Evolutionary conservation across 2,113 vertebrate genomes (phyloP).

Genomic region (Atlantisia rogersi): DNA sequence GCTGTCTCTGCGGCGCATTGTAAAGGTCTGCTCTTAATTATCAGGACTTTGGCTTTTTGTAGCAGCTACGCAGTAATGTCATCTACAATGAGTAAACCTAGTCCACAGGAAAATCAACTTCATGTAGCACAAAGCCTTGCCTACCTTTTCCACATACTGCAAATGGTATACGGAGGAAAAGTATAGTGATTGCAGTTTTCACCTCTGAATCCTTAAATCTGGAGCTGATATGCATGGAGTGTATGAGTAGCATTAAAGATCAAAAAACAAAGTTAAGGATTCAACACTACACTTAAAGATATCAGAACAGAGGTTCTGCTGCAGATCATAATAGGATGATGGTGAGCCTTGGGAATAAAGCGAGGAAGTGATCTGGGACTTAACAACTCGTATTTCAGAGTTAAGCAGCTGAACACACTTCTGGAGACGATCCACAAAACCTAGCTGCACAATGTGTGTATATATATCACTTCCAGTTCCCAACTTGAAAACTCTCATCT

Average conservation of each 20-base stretch:
- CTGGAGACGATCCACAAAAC: background rate
- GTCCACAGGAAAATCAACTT: constrained; percentile 29
- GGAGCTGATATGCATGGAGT: background rate
- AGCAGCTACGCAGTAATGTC: constrained; percentile 12
- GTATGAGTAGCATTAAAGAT: background rate
- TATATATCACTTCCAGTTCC: background rate
- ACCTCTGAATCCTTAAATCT: background rate
- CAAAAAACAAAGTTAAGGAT: background rate
- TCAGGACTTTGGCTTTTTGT: constrained; percentile 14
- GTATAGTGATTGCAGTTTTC: background rate
- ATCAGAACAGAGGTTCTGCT: background rate
- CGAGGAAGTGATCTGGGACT: background rate
- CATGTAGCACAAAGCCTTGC: constrained; percentile 17
- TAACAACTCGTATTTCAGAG: background rate
- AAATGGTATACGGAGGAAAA: background rate
- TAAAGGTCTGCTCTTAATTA: constrained; percentile 55
- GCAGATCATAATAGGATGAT: background rate
- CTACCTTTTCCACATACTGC: background rate
- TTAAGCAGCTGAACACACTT: background rate
- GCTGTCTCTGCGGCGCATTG: background rate
- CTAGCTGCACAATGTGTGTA: background rate
- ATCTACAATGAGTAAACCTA: background rate
- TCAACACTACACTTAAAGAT: background rate
- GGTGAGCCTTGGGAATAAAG: background rate
- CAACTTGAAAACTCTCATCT: background rate